Percentiles rank a stretch among this genome's conserved stretches.
These are phyloP conservation scores for Xenopus borealis DNA, from an alignment of 2,113 vertebrate species.

Conservation along the genomic window DNA sequence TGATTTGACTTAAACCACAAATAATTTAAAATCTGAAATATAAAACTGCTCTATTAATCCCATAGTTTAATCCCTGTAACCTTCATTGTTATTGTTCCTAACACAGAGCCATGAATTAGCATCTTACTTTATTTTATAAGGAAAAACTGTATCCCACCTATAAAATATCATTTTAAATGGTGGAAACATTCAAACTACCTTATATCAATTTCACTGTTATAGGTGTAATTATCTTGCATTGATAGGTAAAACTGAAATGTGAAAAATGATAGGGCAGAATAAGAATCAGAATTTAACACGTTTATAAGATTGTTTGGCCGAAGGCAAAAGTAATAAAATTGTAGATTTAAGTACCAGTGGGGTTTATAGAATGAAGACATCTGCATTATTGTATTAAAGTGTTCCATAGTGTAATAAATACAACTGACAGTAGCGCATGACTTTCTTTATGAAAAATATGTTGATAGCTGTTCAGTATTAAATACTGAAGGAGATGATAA, in stretches of 20 bases:
- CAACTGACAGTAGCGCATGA: constrained; percentile 68
- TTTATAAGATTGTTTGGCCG: constrained; percentile 72
- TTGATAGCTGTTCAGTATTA: constrained; percentile 68
- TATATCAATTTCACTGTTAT: constrained; percentile 61
- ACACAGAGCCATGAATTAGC: neutral
- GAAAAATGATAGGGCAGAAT: constrained; percentile 57
- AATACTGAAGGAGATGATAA: constrained; percentile 67
- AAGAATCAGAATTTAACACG: constrained; percentile 64
- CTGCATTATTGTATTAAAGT: constrained; percentile 80
- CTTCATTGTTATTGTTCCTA: neutral
- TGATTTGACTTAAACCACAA: no score
- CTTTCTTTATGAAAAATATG: constrained; percentile 74
- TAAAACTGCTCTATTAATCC: neutral
- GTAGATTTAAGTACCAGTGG: constrained; percentile 70
- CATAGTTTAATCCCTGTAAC: neutral
- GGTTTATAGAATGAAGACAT: constrained; percentile 74
- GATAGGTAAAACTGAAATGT: constrained; percentile 63
- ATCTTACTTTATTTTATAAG: constrained; percentile 5
- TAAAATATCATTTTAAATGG: constrained; percentile 59
- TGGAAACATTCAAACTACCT: constrained; percentile 55
- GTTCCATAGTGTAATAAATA: constrained; percentile 76
- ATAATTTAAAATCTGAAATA: neutral
- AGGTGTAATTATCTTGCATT: constrained; percentile 60
- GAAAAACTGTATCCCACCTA: constrained; percentile 45
- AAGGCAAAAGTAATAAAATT: constrained; percentile 73